Evolutionary conservation across 2,888 invertebrate species (phyloP), one percentile per base, ranked within the genome.

Genomic region (Apeira syringaria): DNA sequence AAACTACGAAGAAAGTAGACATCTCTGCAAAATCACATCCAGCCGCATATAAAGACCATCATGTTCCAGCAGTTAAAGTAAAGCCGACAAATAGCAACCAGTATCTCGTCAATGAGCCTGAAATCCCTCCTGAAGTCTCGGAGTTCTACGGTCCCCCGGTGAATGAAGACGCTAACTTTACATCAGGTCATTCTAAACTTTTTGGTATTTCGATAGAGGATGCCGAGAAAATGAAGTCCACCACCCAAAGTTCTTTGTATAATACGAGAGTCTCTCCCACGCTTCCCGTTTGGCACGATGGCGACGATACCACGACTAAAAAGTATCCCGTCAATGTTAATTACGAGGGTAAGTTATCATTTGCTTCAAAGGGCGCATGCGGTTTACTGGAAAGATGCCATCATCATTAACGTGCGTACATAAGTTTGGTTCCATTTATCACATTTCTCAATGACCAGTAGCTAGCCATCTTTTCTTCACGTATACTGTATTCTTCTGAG

Each of bases 151-250:
- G 42, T 5, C 68, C 56, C 3, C 59, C 66, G 3, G 36, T 47
- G 12, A 65, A 61, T 15, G 47, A 56, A 4, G 67, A 76, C 22
- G 56, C 74, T 12, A 80, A 75, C 48, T 92, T 92, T 56, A 92
- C 92, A 3, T 92, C 92, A 26, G 92, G 92, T 25, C 92, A 92
- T 71, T 92, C 92, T 42, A 92, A 92, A 49, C 81, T 91, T 47
- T 92, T 93, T 54, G 92, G 92, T 39, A 84, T 92, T 46, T 91
- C 92, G 36, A 91, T 92, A 30, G 92, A 92, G 61, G 92, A 92
- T 46, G 92, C 92, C 41, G 91, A 88, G 50, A 87, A 88, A 39
- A 86, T 85, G 72, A 76, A 74, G 50, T 76, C 90, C 7, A 91
- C 91, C 0, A 91, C 91, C 5, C 91, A 86, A 59, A 86, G 82